Evolutionary conservation across 2,797 vertebrate species (phyloP), one percentile per base, ranked within the genome.

Genomic region (Dromococcyx pavoninus): DNA sequence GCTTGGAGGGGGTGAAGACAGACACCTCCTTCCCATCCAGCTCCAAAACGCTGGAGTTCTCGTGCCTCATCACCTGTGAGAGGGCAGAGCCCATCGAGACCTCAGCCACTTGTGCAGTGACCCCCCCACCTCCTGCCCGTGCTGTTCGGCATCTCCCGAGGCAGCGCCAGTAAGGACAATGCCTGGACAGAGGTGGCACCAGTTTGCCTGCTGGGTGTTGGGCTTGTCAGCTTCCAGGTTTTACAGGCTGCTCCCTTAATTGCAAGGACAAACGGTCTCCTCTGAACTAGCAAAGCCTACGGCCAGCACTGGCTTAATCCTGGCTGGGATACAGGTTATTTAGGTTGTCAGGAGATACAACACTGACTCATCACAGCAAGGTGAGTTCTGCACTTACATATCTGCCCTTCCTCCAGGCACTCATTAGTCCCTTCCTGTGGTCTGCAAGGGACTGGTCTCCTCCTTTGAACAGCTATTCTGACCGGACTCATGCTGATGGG

Each of bases 11-110:
- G 7, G 99, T 99, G 95, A 99, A 99, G 79, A 99, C 98, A 0
- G 99, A 99, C 69, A 99, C 98, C 96, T 99, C 99, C 95, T 99
- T 99, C 64, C 99, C 99, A 3, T 99, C 99, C 44, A 99, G 98
- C 96, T 99, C 99, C 95, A 99, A 89, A 86, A 99, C 98, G 39
- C 99, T 99, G 0, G 99, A 98, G 91, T 98, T 99, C 96, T 99
- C 99, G 0, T 99, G 99, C 67, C 99, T 98, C 99, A 99, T 99
- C 89, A 99, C 99, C 99, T 99, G 92, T 16, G 13, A 93, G 44
- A 81, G 28, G 37, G 78, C 28, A 72, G 28, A 62, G 18, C 32
- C 76, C 91, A 74, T 7, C 0, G 1, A 16, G 46, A n/a, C 7
- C 6, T 92, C 60, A 89, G 70, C 43, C 46, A 23, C 51, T 41